Base-by-base conservation (phyloP, 2,113 vertebrate species). In the Anoura caudifer region DNA sequence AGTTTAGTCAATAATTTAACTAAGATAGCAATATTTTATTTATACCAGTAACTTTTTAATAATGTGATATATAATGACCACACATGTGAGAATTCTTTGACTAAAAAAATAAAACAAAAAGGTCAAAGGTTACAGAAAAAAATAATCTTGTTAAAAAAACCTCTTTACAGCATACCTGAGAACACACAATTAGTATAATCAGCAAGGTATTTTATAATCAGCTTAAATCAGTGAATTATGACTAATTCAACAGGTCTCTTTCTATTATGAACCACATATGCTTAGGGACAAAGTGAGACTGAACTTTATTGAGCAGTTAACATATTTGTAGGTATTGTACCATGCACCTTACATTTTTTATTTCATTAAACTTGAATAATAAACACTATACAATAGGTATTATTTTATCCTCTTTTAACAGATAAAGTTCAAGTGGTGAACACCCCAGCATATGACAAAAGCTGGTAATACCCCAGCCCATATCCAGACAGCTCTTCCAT, bases 341-440 rank as follows among this genome's bases (percentile, higher is more conserved):
- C 11, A 87, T 33, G 24, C 70, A n/a, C 28, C 73, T 91, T 85
- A 72, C 19, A 22, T 45, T 79, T 31, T 96, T 90, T 41, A 87
- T 82, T 94, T 91, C 31, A 83, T 87, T 93, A 95, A 80, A 38
- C 69, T 59, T 88, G 81, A 59, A 72, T 15, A 90, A 65, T 47
- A 93, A 90, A 95, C 16, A 76, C 65, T 87, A 63, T 75, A 54
- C 38, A 50, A 36, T 36, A 61, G 26, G 15, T 45, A 87, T 79
- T 50, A 87, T 47, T 72, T 94, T 75, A 80, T 69, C 20, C 10
- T 33, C 61, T 95, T 93, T 67, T 67, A 87, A 87, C 11, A 93
- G 45, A 76, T 63, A 82, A 90, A 86, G n/a, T 77, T 94, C 70
- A 76, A 91, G 26, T 75, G 56, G 50, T 86, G 24, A 97, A 93